phyloP scores from a whole-genome alignment of 2,888 invertebrate species.

The Teinopalpus imperialis region DNA sequence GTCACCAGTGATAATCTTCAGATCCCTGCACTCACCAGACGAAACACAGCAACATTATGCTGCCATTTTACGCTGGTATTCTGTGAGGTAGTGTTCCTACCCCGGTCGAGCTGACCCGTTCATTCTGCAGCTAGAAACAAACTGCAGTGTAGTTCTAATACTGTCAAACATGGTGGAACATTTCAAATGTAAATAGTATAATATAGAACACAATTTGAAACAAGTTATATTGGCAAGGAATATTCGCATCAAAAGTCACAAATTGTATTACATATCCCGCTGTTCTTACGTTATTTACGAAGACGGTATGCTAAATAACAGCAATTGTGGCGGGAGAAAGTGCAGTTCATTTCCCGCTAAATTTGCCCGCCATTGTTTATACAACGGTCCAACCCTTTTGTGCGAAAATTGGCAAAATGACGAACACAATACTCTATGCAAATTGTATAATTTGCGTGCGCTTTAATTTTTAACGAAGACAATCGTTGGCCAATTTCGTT shows the following conservation, averaged over 20 bases:
- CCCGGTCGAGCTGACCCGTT: too few species aligned
- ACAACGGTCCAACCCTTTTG: conserved; percentile 34
- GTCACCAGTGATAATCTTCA: too few species aligned
- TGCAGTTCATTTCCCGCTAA: conserved; percentile 20
- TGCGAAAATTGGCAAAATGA: conserved; percentile 28
- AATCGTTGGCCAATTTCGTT: conserved; percentile 21
- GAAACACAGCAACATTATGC: too few species aligned
- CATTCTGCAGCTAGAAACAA: too few species aligned
- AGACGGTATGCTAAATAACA: conserved; percentile 13
- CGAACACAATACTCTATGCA: conserved; percentile 27
- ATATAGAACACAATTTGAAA: too few species aligned
- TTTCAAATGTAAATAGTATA: too few species aligned
- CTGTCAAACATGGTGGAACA: too few species aligned
- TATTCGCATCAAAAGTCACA: neutral
- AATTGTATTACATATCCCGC: neutral
- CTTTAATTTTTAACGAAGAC: conserved; percentile 11
- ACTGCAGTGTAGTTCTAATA: too few species aligned
- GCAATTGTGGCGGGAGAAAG: conserved; percentile 20
- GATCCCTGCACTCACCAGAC: too few species aligned
- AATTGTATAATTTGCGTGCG: conserved; percentile 36
- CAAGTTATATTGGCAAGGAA: too few species aligned
- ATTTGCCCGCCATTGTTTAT: conserved; percentile 26
- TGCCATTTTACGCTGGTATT: too few species aligned
- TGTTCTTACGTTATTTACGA: neutral
- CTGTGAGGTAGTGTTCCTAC: too few species aligned